Evolutionary conservation across 2,888 invertebrate species (phyloP), one percentile per base, ranked within the genome.

Genomic region (Cephalotes varians): DNA sequence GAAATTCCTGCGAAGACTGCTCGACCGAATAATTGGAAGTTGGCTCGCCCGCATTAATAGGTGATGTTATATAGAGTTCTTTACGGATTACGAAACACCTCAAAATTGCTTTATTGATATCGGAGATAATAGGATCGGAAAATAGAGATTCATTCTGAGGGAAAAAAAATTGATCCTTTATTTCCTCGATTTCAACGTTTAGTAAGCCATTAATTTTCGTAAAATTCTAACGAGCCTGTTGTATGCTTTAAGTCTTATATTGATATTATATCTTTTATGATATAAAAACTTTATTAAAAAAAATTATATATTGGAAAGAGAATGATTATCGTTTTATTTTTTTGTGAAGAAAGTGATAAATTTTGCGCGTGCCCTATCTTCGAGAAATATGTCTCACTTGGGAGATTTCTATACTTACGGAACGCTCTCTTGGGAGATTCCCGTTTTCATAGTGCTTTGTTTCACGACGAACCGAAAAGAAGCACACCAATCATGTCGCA

Each of bases 361-460:
- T 56, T 51, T 56, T 21, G 28, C 62, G 47, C 44, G 44, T 79
- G 44, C 21, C 72, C 60, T 60, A 72, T 84, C 82, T 67, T 49
- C 31, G 34, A 83, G 71, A 85, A 77, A 84, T 81, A 85, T 84
- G 47, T 79, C 69, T 79, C 85, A 49, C 73, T 47, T 82, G 85
- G 81, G 84, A 71, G 72, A 84, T 84, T 81, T 34, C 40, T 69
- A 49, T 40, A 56, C 31, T 34, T 73, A 21, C 44, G 49, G 65
- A 74, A 82, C 40, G 51, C 56, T 47, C 73, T 64, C 74, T 28
- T 10, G 73, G 60, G 58, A 65, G 67, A 71, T 60, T 40, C 37
- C 54, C 56, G 34, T 73, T 87, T 81, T 49, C 76, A 44, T 31
- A 31, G 73, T 69, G 62, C 77, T 87, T 81, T 83, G 82, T 83